Evolutionary conservation across 2,113 vertebrate species (phyloP), one percentile per base, ranked within the genome.

Genomic region (Sminthopsis crassicaudata): DNA sequence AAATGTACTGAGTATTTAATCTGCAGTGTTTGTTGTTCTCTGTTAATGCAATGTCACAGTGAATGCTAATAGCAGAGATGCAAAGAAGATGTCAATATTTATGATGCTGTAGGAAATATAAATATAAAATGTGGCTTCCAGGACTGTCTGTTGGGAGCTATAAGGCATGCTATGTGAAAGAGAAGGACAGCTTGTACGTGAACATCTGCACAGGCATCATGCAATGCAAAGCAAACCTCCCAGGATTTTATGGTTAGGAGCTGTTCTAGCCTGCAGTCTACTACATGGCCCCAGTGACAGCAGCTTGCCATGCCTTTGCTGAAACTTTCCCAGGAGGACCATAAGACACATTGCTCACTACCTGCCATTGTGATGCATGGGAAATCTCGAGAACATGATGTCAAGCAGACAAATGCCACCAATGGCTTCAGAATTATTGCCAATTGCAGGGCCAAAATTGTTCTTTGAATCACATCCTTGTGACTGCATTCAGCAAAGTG

Each of bases 51-150:
- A 54, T 27, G 91, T 76, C 52, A 91, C 27, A 60, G 60, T 92
- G 53, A 96, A 96, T 76, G 5, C 0, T 96, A 95, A 94, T 60
- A 8, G 24, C 30, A 96, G 1, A 93, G 51, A 90, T 93, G 1
- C 24, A 92, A 96, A 54, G 8, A 52, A 42, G 2, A 95, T 92
- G 91, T 93, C 96, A 93, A 89, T 92, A 93, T 94, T 96, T 60
- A 94, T 3, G 48, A 92, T 94, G 60, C 3, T 91, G 14, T 60
- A 93, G 90, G 67, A 97, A 96, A 94, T 93, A 54, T 23, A 92
- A 91, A 93, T 94, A 67, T 92, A 95, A 94, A 60, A 76, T 24
- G 46, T 16, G 22, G 11, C 91, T 96, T 92, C 36, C 25, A 14
- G 91, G 91, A 25, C 4, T 93, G 0, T 27, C 51, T 5, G 14